Percentiles rank a stretch among this genome's conserved stretches.
phyloP scores from a whole-genome alignment of 2,888 invertebrate genomes.

The Laspeyria flexula region DNA sequence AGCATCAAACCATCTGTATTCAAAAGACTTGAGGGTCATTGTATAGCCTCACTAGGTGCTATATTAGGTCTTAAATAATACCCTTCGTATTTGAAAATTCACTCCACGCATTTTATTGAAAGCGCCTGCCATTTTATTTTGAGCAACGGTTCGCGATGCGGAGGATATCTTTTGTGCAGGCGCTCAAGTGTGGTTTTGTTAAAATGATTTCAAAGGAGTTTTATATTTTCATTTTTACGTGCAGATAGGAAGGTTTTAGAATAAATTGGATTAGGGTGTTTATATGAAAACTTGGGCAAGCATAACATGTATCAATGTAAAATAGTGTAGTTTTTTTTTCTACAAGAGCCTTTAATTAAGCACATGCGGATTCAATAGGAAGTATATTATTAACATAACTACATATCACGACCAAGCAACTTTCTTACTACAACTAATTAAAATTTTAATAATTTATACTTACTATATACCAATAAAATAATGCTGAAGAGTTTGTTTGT shows the following conservation, averaged over 20 bases:
- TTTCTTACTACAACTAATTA: too few relatives aligned
- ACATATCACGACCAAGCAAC: too few relatives aligned
- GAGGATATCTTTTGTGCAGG: constrained; percentile 47
- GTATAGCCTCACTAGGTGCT: constrained; percentile 33
- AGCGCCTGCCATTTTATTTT: constrained; percentile 49
- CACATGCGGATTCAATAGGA: too few relatives aligned
- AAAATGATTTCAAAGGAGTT: constrained; percentile 29
- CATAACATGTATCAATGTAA: too few relatives aligned
- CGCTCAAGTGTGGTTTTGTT: constrained; percentile 35
- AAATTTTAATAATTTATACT: too few relatives aligned
- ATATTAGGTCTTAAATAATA: constrained; percentile 45
- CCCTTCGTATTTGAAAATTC: constrained; percentile 42
- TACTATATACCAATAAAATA: too few relatives aligned
- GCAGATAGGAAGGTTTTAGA: constrained; percentile 12
- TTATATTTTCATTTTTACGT: constrained; percentile 16
- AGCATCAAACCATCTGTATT: constrained; percentile 36
- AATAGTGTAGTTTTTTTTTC: too few relatives aligned
- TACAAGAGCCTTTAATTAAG: too few relatives aligned
- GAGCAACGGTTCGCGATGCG: constrained; percentile 42
- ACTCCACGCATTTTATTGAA: constrained; percentile 44
- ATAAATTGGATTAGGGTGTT: constrained; percentile 20
- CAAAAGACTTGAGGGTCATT: constrained; percentile 43
- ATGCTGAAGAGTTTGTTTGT: too few relatives aligned
- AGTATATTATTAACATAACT: too few relatives aligned
- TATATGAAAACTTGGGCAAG: constrained; percentile 4